Percentiles rank a stretch among this genome's conserved stretches.
These are phyloP conservation scores for Nematopogon swammerdamellus DNA, from an alignment of 2,888 invertebrate genomes.

Conservation along the genomic window DNA sequence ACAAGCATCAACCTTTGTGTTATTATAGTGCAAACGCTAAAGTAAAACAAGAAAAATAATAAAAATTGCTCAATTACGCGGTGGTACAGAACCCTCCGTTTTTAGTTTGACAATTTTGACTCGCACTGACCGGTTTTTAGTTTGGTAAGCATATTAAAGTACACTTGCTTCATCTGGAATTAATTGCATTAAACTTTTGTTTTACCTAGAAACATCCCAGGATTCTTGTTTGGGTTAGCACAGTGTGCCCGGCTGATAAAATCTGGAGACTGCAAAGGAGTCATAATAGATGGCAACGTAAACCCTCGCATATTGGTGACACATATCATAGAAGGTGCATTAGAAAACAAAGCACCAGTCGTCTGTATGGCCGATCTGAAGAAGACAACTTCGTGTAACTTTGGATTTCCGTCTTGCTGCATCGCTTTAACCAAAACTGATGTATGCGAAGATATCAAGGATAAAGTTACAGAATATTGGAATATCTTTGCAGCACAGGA, in stretches of 20 bases:
- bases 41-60: too few relatives aligned
- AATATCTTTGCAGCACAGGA: conserved; percentile 15
- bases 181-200: conserved; percentile 1
- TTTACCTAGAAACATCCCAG: conserved; percentile 31
- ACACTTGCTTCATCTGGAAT: neutral
- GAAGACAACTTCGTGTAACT: conserved; percentile 19
- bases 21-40: too few relatives aligned
- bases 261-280: conserved; percentile 24
- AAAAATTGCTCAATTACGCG: neutral
- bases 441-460: conserved; percentile 18
- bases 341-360: conserved; percentile 23
- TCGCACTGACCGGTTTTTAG: too few relatives aligned
- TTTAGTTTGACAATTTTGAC: too few relatives aligned
- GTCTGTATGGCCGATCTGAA: conserved; percentile 35
- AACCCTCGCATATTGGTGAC: conserved; percentile 39
- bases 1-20: too few relatives aligned
- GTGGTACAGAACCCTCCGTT: too few relatives aligned
- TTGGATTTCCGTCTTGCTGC: conserved; percentile 42
- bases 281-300: conserved; percentile 37
- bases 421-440: conserved; percentile 26
- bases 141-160: too few relatives aligned
- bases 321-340: conserved; percentile 33
- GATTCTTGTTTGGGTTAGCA: conserved; percentile 37
- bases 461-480: conserved; percentile 20
- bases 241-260: conserved; percentile 25